Conservation (phyloP, 1,140 invertebrate genomes). For the Drosophila ambigua region DNA sequence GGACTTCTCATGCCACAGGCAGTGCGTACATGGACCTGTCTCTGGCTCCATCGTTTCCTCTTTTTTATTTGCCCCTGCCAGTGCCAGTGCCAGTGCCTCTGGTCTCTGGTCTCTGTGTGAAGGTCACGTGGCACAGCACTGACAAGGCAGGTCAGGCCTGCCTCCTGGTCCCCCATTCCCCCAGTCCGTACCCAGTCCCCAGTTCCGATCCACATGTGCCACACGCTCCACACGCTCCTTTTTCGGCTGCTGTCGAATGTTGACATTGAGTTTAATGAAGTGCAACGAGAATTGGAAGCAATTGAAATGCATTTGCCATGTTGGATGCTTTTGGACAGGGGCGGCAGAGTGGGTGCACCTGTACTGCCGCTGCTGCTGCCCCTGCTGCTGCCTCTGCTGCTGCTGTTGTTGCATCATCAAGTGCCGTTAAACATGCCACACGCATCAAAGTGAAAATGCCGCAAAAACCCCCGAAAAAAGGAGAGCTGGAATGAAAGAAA, state of each 20-base stretch:
- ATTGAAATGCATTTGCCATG: conserved; percentile 69
- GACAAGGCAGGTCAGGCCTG: no score
- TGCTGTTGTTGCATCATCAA: conserved; percentile 41
- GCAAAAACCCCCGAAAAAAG: conserved; percentile 20
- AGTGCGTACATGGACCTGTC: neutral
- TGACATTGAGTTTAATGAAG: conserved; percentile 75
- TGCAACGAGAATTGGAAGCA: conserved; percentile 70
- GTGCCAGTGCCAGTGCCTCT: no score
- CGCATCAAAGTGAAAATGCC: conserved; percentile 62
- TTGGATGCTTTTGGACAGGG: neutral
- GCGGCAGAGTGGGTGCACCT: conserved; percentile 1
- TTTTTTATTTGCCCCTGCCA: no score
- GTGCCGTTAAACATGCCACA: conserved; percentile 61
- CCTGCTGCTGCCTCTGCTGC: no score
- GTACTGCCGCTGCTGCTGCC: conserved; percentile 1
- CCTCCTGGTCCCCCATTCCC: no score
- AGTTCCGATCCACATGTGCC: no score
- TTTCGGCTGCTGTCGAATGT: conserved; percentile 45
- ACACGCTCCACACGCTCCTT: neutral
- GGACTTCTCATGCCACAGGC: neutral
- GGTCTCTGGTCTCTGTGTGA: conserved; percentile 38
- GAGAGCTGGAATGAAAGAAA: conserved; percentile 5
- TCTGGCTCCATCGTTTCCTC: no score
- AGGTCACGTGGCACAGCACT: conserved; percentile 62
- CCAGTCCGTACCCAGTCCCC: no score